A percentile compares a stretch with the other conserved stretches of the same genome.
phyloP scores from a whole-genome alignment of 2,888 invertebrate species.

The Scrobipalpa costella region DNA sequence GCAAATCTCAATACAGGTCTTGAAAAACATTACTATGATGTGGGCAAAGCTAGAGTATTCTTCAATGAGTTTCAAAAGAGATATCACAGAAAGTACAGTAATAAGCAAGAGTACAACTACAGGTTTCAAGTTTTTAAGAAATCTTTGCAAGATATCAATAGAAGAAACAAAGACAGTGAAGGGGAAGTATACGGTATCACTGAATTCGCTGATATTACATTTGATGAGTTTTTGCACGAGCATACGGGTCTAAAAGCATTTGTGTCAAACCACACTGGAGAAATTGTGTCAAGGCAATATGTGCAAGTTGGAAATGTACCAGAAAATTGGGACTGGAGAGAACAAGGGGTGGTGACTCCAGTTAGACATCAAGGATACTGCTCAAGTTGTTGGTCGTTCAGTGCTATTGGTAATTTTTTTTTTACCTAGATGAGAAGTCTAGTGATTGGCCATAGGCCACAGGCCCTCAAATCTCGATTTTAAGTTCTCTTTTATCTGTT shows the following conservation, averaged over 20 bases:
- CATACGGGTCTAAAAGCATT: slow-evolving; percentile 10
- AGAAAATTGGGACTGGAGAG: slow-evolving; percentile 83
- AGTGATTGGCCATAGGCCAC: too few relatives aligned
- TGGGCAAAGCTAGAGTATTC: neutral
- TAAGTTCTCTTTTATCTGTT: too few relatives aligned
- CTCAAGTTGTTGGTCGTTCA: slow-evolving; percentile 83
- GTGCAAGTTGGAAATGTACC: slow-evolving; percentile 20
- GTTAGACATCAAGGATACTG: slow-evolving; percentile 90
- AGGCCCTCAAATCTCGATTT: too few relatives aligned
- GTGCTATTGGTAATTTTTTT: slow-evolving; percentile 21
- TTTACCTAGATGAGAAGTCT: neutral
- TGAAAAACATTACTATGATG: neutral
- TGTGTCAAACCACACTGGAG: neutral
- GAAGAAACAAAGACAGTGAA: slow-evolving; percentile 8
- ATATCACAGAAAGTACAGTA: neutral
- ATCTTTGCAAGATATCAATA: slow-evolving; percentile 18
- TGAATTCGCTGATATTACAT: slow-evolving; percentile 16
- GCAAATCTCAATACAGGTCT: neutral
- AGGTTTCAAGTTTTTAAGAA: slow-evolving; percentile 20
- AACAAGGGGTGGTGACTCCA: slow-evolving; percentile 86
- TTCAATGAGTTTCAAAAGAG: neutral
- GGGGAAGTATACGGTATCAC: slow-evolving; percentile 24
- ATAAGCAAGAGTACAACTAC: slow-evolving; percentile 10
- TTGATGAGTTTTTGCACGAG: slow-evolving; percentile 20
- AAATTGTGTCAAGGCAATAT: neutral